These are phyloP conservation scores for Zonotrichia albicollis DNA, from an alignment of 2,797 vertebrate genomes.

Conservation along the genomic window DNA sequence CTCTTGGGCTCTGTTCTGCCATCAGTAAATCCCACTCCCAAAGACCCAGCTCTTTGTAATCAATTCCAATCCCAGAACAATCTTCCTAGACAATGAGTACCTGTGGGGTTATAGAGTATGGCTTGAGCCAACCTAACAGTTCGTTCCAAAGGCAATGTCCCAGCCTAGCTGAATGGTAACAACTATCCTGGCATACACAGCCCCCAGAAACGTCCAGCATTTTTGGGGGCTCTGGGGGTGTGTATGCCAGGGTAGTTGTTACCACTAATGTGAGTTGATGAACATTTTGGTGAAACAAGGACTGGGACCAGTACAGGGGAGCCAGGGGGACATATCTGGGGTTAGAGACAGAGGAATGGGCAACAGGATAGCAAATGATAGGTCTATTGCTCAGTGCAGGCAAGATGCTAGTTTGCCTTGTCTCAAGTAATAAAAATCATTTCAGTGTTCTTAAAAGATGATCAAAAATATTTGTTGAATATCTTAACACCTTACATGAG, in stretches of 20 bases:
- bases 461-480: not conserved
- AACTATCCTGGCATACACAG: not conserved
- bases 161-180: not conserved
- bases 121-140: not conserved
- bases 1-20: not conserved
- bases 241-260: no score
- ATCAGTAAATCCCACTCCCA: not conserved
- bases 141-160: not conserved
- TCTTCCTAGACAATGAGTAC: not conserved
- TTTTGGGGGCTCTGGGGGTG: not conserved
- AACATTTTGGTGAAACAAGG: not conserved
- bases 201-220: accelerated
- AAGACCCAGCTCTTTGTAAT: not conserved
- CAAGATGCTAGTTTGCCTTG: not conserved
- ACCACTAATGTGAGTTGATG: not conserved
- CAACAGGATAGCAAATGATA: not conserved
- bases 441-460: not conserved
- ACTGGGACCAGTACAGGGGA: not conserved
- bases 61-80: not conserved
- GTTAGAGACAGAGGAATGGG: not conserved
- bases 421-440: not conserved
- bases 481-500: not conserved
- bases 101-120: not conserved
- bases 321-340: not conserved
- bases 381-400: not conserved